Evolutionary conservation across 23 tunicate species (phyloP).

Genomic region (Styela clava): DNA sequence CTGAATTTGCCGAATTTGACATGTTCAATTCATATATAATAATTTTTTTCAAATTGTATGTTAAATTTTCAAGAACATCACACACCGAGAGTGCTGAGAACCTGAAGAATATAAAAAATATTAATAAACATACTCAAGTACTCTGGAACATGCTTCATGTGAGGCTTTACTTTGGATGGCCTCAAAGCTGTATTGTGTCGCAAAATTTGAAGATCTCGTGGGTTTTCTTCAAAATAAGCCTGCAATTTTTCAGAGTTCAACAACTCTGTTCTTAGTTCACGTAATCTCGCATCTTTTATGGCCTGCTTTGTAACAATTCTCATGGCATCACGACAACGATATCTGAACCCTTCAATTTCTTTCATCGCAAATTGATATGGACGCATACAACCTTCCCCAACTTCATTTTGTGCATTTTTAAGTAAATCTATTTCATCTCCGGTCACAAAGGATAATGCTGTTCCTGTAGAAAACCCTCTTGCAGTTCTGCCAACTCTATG

Average conservation of each 20-base stretch:
- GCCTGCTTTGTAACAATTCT: slow-evolving; percentile 49
- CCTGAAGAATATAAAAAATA: too few relatives aligned
- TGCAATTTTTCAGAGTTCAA: slow-evolving; percentile 69
- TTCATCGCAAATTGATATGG: slow-evolving; percentile 78
- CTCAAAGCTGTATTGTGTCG: slow-evolving; percentile 60
- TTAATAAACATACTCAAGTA: slow-evolving; percentile 73
- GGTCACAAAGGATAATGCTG: slow-evolving; percentile 77
- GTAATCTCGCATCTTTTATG: slow-evolving; percentile 52
- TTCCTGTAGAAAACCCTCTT: slow-evolving; percentile 64
- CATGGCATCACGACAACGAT: slow-evolving; percentile 73
- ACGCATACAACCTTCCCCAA: slow-evolving; percentile 51
- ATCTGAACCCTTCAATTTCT: slow-evolving; percentile 81
- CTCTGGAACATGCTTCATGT: slow-evolving; percentile 87
- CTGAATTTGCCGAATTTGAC: too few relatives aligned
- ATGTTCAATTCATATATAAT: too few relatives aligned
- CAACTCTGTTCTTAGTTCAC: slow-evolving; percentile 67
- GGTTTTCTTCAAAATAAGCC: slow-evolving; percentile 75
- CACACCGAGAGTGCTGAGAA: too few relatives aligned
- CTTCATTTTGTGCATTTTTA: slow-evolving; percentile 35
- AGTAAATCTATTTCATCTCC: slow-evolving; percentile 50
- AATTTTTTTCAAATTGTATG: too few relatives aligned
- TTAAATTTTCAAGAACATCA: too few relatives aligned
- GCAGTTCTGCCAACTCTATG: slow-evolving; percentile 97
- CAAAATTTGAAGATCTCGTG: slow-evolving; percentile 60
- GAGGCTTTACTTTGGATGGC: slow-evolving; percentile 54